These are phyloP conservation scores for Melanostoma scalare DNA, from an alignment of 2,888 invertebrate species.

Conservation along the genomic window DNA sequence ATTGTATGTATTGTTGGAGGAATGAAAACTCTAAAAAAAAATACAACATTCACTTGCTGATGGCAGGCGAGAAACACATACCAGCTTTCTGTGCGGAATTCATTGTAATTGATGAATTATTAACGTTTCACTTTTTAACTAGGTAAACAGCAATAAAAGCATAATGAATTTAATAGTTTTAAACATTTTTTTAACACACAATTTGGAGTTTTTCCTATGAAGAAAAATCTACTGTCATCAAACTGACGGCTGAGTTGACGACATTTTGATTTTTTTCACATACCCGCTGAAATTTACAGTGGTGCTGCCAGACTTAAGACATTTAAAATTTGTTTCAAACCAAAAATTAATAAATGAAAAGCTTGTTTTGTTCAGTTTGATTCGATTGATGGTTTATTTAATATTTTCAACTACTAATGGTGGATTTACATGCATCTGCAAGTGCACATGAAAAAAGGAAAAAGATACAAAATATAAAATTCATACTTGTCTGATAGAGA, in stretches of 20 bases:
- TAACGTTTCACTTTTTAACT: constrained; percentile 50
- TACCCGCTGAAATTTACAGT: constrained; percentile 51
- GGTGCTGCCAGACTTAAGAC: constrained; percentile 45
- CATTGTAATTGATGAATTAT: constrained; percentile 62
- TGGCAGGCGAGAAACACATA: constrained; percentile 51
- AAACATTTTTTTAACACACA: constrained; percentile 68
- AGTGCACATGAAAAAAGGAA: too few relatives aligned
- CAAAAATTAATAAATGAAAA: too few relatives aligned
- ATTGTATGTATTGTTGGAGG: constrained; percentile 7
- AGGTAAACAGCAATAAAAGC: constrained; percentile 60
- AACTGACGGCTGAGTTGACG: constrained; percentile 74
- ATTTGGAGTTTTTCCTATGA: constrained; percentile 55
- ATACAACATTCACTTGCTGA: constrained; percentile 50
- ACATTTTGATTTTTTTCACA: constrained; percentile 74
- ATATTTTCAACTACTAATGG: too few relatives aligned
- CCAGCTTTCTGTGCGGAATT: constrained; percentile 73
- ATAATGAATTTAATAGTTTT: constrained; percentile 58
- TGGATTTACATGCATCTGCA: too few relatives aligned
- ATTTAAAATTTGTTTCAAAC: too few relatives aligned
- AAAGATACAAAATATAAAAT: too few relatives aligned
- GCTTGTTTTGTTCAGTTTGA: too few relatives aligned
- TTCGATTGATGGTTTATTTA: too few relatives aligned
- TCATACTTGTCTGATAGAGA: too few relatives aligned
- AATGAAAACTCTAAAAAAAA: constrained; percentile 29
- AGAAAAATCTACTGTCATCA: constrained; percentile 71